Evolutionary conservation across 1,140 invertebrate genomes (phyloP).

Genomic region (Caligus rogercresseyi): DNA sequence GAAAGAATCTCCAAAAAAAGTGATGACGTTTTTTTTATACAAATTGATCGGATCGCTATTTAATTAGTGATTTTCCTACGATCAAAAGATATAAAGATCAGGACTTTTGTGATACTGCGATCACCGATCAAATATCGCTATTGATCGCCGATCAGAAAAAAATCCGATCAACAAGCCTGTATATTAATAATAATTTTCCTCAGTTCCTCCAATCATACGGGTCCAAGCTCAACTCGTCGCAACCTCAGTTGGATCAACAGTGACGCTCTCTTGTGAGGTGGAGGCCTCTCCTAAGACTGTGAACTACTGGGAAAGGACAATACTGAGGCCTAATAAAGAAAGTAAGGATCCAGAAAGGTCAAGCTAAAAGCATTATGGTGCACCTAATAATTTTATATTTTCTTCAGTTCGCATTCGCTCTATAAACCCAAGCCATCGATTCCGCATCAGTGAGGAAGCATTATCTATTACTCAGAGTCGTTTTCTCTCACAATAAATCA

Average conservation of each 20-base stretch:
- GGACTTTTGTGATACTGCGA: too few relatives aligned
- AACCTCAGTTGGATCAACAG: constrained; percentile 60
- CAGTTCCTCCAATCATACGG: constrained; percentile 70
- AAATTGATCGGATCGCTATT: too few relatives aligned
- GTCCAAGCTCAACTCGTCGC: constrained; percentile 72
- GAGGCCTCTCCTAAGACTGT: constrained; percentile 72
- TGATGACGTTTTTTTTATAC: too few relatives aligned
- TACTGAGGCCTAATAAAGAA: neutral
- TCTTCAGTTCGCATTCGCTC: neutral
- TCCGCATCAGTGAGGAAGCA: neutral
- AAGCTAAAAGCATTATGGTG: neutral
- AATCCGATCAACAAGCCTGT: too few relatives aligned
- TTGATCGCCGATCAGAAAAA: too few relatives aligned
- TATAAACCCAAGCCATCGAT: constrained; percentile 3
- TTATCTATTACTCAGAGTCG: neutral
- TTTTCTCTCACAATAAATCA: neutral
- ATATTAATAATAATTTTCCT: too few relatives aligned
- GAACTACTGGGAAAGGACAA: constrained; percentile 51
- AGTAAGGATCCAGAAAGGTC: neutral
- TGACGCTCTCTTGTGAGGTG: constrained; percentile 68
- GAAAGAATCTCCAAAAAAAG: too few relatives aligned
- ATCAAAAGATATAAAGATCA: too few relatives aligned
- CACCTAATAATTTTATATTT: neutral
- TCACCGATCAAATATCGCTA: too few relatives aligned
- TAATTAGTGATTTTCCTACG: too few relatives aligned